phyloP scores from a whole-genome alignment of 1,140 invertebrate genomes.

The Orchesella cincta region DNA sequence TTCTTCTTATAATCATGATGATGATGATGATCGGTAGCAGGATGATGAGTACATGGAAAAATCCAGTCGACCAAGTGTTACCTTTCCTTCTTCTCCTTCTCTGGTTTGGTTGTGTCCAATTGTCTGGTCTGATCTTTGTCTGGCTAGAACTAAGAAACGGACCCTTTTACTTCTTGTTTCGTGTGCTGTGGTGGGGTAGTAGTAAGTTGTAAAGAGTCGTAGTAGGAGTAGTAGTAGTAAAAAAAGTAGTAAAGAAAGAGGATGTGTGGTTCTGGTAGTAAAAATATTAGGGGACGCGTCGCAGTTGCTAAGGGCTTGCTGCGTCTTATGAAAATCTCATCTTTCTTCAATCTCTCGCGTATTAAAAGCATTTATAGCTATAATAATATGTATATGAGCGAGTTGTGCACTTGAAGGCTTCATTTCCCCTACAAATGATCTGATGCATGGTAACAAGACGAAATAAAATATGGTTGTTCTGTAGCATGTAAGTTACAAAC shows the following conservation, averaged over 20 bases:
- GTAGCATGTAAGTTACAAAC: too few relatives aligned
- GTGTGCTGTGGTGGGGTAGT: not conserved
- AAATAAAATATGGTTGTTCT: too few relatives aligned
- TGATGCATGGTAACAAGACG: too few relatives aligned
- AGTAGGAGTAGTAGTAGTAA: constrained; percentile 18
- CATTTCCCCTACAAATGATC: too few relatives aligned
- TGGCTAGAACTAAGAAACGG: not conserved
- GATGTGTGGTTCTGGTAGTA: not conserved
- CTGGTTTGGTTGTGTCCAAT: not conserved
- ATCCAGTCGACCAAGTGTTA: not conserved
- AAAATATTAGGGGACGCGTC: too few relatives aligned
- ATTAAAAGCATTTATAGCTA: too few relatives aligned
- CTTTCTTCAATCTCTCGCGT: too few relatives aligned
- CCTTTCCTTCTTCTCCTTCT: not conserved
- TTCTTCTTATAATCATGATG: not conserved
- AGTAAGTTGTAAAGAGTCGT: not conserved
- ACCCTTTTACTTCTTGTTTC: too few relatives aligned
- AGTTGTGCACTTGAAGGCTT: too few relatives aligned
- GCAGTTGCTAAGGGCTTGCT: too few relatives aligned
- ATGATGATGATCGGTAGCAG: not conserved
- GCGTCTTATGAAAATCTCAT: not conserved
- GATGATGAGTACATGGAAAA: too few relatives aligned
- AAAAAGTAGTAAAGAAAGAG: not conserved
- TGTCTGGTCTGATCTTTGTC: constrained; percentile 2
- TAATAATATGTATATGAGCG: too few relatives aligned